Evolutionary conservation across 2,797 vertebrate species (phyloP).

Genomic region (Alca torda): DNA sequence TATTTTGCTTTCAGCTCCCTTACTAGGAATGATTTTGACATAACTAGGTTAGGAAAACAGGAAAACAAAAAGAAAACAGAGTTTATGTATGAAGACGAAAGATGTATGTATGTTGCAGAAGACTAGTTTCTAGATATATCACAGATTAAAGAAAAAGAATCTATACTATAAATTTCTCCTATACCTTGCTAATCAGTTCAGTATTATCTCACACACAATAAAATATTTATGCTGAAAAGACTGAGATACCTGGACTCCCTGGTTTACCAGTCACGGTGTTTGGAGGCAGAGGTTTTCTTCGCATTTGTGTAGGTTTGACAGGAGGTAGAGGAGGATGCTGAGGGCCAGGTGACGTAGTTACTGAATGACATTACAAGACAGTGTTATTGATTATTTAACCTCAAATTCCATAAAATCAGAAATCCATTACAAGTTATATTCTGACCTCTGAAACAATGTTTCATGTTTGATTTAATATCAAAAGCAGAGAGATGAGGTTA

Average conservation of each 20-base stretch:
- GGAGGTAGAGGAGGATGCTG: slow-evolving; percentile 57
- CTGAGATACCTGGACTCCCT: slow-evolving; percentile 71
- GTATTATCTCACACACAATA: neutral
- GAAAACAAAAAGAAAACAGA: neutral
- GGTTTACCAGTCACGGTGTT: slow-evolving; percentile 79
- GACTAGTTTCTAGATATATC: neutral
- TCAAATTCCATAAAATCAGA: neutral
- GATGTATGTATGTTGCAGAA: neutral
- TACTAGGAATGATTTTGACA: neutral
- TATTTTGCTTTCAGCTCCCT: neutral
- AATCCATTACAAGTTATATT: neutral
- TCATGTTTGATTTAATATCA: neutral
- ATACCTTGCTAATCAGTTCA: neutral
- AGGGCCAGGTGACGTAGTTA: slow-evolving; percentile 47
- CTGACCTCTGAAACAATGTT: neutral
- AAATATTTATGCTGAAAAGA: neutral
- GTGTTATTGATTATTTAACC: neutral
- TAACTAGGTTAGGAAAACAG: neutral
- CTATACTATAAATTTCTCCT: neutral
- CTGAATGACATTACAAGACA: slow-evolving; percentile 56
- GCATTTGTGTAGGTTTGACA: slow-evolving; percentile 63
- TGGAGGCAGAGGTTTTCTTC: slow-evolving; percentile 75
- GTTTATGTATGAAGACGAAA: neutral
- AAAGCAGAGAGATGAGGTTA: neutral
- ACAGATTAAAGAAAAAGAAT: neutral